Conservation (phyloP, 1,140 invertebrate species). For the Platyscapa corneri region DNA sequence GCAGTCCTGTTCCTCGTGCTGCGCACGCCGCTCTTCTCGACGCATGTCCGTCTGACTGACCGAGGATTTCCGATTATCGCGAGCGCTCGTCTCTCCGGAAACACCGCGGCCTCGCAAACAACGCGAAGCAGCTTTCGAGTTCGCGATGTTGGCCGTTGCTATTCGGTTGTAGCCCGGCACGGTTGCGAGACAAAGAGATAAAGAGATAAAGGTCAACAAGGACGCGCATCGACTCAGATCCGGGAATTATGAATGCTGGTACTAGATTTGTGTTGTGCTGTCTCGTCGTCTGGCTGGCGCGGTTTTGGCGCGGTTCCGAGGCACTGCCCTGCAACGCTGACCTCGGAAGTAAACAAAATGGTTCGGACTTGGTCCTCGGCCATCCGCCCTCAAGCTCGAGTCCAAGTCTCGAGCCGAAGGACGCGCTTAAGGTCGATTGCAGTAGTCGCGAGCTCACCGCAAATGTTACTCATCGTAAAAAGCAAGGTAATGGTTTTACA, state of each 20-base stretch:
- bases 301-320: background rate
- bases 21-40: background rate
- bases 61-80: no score
- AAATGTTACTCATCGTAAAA: background rate
- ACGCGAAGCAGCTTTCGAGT: no score
- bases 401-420: background rate
- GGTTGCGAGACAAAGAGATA: no score
- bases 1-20: background rate
- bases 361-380: background rate
- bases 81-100: no score
- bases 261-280: slow-evolving; percentile 17
- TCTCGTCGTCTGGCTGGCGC: slow-evolving; percentile 1
- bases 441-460: background rate
- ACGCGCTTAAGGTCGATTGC: slow-evolving; percentile 14
- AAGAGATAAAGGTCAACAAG: background rate
- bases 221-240: background rate
- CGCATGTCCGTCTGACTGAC: no score
- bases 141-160: no score
- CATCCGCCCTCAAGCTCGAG: slow-evolving; percentile 1
- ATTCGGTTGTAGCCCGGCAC: background rate
- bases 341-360: background rate
- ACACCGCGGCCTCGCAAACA: no score
- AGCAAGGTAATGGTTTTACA: background rate
- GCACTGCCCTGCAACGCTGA: background rate
- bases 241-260: slow-evolving; percentile 37